phyloP scores from a whole-genome alignment of 1,140 invertebrate species.

The Contarinia nasturtii region DNA sequence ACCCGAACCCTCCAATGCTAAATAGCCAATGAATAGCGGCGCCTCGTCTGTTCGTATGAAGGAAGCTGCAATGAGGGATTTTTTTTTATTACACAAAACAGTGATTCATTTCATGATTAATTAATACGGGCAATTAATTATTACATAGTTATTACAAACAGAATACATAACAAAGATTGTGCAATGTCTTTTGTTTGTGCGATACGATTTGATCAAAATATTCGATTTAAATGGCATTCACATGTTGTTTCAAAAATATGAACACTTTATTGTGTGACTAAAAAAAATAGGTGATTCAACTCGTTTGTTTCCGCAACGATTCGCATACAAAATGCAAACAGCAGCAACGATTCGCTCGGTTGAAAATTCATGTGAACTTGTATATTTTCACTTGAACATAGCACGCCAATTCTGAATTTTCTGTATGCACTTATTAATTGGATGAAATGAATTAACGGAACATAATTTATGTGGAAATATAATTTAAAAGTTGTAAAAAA shows the following conservation, averaged over 20 bases:
- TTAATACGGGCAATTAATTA: too few species aligned
- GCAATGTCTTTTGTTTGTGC: too few species aligned
- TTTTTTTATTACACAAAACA: conserved; percentile 26
- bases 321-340: too few species aligned
- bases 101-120: too few species aligned
- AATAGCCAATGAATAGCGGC: conserved; percentile 42
- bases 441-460: background rate
- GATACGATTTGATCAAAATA: too few species aligned
- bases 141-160: background rate
- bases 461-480: background rate
- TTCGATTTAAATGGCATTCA: too few species aligned
- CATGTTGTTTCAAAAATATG: background rate
- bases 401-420: too few species aligned
- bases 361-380: too few species aligned
- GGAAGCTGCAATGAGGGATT: conserved; percentile 20
- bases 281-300: conserved; percentile 3
- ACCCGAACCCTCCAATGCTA: conserved; percentile 39
- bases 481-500: background rate
- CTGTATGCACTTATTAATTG: too few species aligned
- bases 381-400: too few species aligned
- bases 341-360: too few species aligned
- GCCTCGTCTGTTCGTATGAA: conserved; percentile 41
- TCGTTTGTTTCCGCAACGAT: background rate
- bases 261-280: too few species aligned
- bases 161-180: background rate